phyloP scores from a whole-genome alignment of 2,888 invertebrate genomes.

The Caenorhabditis angaria region DNA sequence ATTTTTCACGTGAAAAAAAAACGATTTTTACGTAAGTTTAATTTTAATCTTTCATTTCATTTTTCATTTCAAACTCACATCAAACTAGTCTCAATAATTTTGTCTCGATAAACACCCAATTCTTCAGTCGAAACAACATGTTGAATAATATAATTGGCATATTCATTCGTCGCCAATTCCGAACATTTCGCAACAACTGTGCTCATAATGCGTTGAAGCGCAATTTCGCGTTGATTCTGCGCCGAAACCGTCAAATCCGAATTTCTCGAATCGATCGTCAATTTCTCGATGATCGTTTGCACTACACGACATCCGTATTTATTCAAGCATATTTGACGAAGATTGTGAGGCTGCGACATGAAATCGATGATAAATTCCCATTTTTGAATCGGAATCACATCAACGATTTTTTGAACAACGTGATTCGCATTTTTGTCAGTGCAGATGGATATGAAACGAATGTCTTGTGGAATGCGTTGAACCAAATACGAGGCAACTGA shows the following conservation, averaged over 20 bases:
- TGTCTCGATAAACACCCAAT: conserved; percentile 49
- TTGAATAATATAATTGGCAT: conserved; percentile 69
- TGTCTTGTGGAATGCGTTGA: conserved; percentile 24
- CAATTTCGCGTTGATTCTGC: conserved; percentile 16
- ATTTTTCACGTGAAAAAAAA: too few relatives aligned
- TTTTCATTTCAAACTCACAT: conserved; percentile 41
- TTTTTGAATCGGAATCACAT: conserved; percentile 17
- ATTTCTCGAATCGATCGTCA: conserved; percentile 30
- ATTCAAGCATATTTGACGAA: conserved; percentile 43
- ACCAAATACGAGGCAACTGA: conserved; percentile 12
- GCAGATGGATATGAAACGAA: conserved; percentile 49
- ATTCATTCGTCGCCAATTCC: conserved; percentile 60
- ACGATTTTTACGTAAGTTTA: too few relatives aligned
- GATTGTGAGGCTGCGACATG: conserved; percentile 19
- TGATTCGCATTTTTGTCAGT: conserved; percentile 66
- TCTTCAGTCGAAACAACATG: conserved; percentile 51
- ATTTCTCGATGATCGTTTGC: conserved; percentile 52
- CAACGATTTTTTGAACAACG: conserved; percentile 59
- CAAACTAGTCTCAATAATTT: conserved; percentile 58
- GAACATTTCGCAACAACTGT: conserved; percentile 32
- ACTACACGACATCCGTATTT: conserved; percentile 60
- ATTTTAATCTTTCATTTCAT: background rate
- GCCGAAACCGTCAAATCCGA: conserved; percentile 17
- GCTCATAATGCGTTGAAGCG: conserved; percentile 41
- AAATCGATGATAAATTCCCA: conserved; percentile 39